Evolutionary conservation across 1,140 invertebrate species (phyloP), one percentile per base, ranked within the genome.

Genomic region (Drosophila lacertosa): DNA sequence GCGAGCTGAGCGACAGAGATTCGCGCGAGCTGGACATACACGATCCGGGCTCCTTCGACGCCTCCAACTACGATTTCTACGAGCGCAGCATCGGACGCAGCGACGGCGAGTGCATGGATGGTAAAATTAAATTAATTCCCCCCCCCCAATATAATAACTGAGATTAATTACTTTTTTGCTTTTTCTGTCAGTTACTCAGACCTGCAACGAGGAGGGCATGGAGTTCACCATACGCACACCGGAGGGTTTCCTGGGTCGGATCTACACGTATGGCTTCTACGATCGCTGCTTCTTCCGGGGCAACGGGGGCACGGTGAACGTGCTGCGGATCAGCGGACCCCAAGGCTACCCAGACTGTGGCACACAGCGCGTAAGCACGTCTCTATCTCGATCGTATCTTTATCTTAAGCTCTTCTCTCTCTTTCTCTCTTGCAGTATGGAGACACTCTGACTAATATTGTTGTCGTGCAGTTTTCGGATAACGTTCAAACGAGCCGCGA

Each of bases 391-490:
- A 18, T 16, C 4, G 5, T 44, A 50, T 9, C 11, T 32, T 33
- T 37, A 33, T 57, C 29, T 40, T 29, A 18, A 5, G 4, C 24
- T 7, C 3, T 7, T 9, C 26, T 29, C 26, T 29, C 26, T 29
- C 7, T 2, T 7, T 29, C 26, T 9, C 26, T 33, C 26, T 37
- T 90, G 13, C 91, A 97, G 95, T 97, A 96, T 76, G 97, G 96
- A 0, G 97, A 98, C 80, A 97, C 96, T 0, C 96, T 98, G 94
- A 98, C 97, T 37, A 98, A 98, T 81, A 98, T 98, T 48, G 96
- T 97, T 2, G 97, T 98, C 15, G 97, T 98, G 0, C 97, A 98
- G 92, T 98, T 98, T 91, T 97, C 96, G 62, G 97, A 98, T 91
- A 96, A 96, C 81, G 97, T 98, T 0, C 97, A 98, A 92, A 98